Evolutionary conservation across 2,113 vertebrate genomes (phyloP).

Genomic region (Equus przewalskii): DNA sequence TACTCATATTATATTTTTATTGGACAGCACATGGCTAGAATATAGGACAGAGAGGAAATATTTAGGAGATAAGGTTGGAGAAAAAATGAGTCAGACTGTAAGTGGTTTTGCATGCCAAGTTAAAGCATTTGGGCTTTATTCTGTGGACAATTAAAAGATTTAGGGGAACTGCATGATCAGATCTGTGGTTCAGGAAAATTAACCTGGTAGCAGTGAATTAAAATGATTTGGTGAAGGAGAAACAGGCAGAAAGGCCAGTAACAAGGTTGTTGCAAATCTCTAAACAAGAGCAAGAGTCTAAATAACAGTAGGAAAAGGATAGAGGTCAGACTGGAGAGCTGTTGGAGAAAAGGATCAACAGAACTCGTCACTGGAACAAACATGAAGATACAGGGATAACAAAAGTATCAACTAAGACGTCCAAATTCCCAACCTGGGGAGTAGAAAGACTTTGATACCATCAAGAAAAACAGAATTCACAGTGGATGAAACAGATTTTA

Average conservation of each 20-base stretch:
- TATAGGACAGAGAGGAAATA: not conserved
- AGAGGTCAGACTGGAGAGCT: not conserved
- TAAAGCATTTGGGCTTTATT: not conserved
- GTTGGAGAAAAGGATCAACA: not conserved
- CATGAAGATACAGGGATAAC: not conserved
- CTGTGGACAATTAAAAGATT: not conserved
- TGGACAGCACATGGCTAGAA: not conserved
- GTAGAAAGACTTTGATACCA: not conserved
- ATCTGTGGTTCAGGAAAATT: constrained; percentile 19
- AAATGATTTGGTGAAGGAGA: not conserved
- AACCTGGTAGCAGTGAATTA: not conserved
- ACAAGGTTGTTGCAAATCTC: not conserved
- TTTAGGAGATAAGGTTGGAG: not conserved
- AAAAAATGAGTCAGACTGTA: not conserved
- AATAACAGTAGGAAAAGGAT: not conserved
- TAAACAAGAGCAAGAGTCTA: not conserved
- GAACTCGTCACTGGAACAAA: not conserved
- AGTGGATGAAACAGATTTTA: not conserved
- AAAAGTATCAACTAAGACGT: not conserved
- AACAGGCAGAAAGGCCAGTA: not conserved
- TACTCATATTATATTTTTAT: not conserved
- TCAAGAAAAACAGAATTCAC: not conserved
- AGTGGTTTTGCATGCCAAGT: not conserved
- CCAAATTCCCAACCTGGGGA: not conserved
- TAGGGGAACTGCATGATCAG: not conserved